A percentile compares a stretch with the other conserved stretches of the same genome.
Evolutionary conservation across 1,140 invertebrate genomes (phyloP).

Genomic region (Dendrolimus punctatus): DNA sequence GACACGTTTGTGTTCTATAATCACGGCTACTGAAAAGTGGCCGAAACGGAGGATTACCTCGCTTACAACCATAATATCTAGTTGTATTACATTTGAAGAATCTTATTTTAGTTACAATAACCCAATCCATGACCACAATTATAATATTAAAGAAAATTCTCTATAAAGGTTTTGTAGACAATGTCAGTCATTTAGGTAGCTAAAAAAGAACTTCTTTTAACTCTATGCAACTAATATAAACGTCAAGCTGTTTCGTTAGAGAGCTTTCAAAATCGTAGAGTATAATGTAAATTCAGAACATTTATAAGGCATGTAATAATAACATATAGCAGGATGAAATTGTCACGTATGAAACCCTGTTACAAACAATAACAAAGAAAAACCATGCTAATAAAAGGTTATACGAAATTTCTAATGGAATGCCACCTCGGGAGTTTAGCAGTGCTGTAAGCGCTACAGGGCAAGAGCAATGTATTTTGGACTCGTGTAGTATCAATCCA

Average conservation of each 20-base stretch:
- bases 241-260: constrained; percentile 7
- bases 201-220: constrained; percentile 12
- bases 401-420: not conserved
- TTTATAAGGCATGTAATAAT: constrained; percentile 17
- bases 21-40: too few species aligned
- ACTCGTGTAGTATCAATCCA: constrained; percentile 69
- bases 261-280: constrained; percentile 34
- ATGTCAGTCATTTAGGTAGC: constrained; percentile 3
- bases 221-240: constrained; percentile 7
- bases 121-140: too few species aligned
- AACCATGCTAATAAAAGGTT: too few species aligned
- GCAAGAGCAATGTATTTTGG: constrained; percentile 49
- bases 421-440: constrained; percentile 23
- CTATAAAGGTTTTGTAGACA: too few species aligned
- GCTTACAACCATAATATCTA: too few species aligned
- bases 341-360: constrained; percentile 34
- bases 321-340: constrained; percentile 42
- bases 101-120: too few species aligned
- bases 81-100: too few species aligned
- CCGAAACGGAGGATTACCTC: too few species aligned
- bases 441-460: constrained; percentile 31
- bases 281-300: constrained; percentile 21
- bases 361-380: constrained; percentile 1
- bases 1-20: too few species aligned
- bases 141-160: too few species aligned